Conservation (phyloP, 37 sponge, comb jelly and placozoan genomes). For the Aphrocallistes beatrix region DNA sequence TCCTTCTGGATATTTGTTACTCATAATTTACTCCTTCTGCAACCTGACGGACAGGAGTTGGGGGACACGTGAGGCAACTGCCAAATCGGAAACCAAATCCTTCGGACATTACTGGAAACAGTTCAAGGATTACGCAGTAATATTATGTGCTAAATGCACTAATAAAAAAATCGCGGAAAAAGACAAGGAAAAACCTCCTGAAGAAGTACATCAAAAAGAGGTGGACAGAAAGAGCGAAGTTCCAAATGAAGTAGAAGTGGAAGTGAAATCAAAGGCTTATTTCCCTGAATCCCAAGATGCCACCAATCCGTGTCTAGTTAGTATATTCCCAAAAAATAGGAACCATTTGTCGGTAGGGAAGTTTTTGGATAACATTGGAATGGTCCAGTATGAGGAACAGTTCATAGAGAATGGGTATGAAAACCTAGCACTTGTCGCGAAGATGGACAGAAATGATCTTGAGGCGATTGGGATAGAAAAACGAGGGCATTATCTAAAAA, state of each 20-base stretch:
- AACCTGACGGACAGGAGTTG: slow-evolving; percentile 66
- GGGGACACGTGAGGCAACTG: slow-evolving; percentile 64
- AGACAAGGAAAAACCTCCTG: neutral
- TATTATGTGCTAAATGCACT: neutral
- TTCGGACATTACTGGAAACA: neutral
- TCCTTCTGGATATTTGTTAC: slow-evolving; percentile 69
- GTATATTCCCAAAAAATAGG: neutral
- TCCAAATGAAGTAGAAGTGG: neutral
- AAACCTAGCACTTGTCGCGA: neutral
- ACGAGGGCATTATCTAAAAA: slow-evolving; percentile 34
- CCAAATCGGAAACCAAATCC: neutral
- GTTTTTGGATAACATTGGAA: neutral
- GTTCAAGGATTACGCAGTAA: neutral
- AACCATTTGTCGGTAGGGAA: neutral
- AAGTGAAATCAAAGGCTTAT: neutral
- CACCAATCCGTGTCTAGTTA: neutral
- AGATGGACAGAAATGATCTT: slow-evolving; percentile 36
- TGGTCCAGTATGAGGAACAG: neutral
- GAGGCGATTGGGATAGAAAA: slow-evolving; percentile 47
- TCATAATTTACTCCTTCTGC: slow-evolving; percentile 72
- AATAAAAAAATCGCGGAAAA: neutral
- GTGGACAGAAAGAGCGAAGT: neutral
- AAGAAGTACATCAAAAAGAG: too few species aligned
- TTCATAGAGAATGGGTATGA: neutral
- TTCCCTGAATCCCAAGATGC: neutral